Evolutionary conservation across 92 coral and sea anemone genomes (phyloP), one percentile per base, ranked within the genome.

Genomic region (Porites divaricata): DNA sequence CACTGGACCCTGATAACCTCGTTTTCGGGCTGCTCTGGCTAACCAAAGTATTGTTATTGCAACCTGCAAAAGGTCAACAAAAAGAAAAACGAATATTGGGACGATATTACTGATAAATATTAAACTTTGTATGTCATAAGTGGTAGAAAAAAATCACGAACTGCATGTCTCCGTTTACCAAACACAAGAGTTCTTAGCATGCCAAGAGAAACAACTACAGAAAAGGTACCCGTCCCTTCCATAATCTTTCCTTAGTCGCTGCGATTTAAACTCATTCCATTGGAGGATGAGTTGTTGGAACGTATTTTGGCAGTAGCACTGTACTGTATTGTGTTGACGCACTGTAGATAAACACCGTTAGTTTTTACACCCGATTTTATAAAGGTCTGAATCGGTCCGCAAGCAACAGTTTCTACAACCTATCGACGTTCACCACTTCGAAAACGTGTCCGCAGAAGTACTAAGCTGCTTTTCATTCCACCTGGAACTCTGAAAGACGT

Each of bases 11-110:
- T 85, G 96, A 75, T 87, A 93, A 74, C 89, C 78, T 19, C 81
- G 80, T 26, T 78, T 87, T 65, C 81, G 83, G n/a, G 94, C 92
- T 12, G 88, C 85, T 80, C 88, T 90, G 50, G 90, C 98, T 74
- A 96, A 87, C 96, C 96, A 94, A 83, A 90, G 90, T 58, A 96
- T 84, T 50, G 99, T 96, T 12, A 89, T 86, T 24, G 93, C 95
- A 21, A 96, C 99, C 99, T 96, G 53, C 16, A 14, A 67, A 63
- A n/a, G 58, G 49, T 35, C 3, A 49, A 28, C 2, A 16, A 75
- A 24, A 5, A 16, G 58, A 24, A 5, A 62, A 8, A 77, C 12
- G 5, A n/a, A 59, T 54, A 73, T 14, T 53, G 56, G 4, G 71
- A 66, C 59, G 10, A 15, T 54, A 54, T 54, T 35, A 35, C 4